phyloP scores from a whole-genome alignment of 2,113 vertebrate genomes.

The Aplodontia rufa region DNA sequence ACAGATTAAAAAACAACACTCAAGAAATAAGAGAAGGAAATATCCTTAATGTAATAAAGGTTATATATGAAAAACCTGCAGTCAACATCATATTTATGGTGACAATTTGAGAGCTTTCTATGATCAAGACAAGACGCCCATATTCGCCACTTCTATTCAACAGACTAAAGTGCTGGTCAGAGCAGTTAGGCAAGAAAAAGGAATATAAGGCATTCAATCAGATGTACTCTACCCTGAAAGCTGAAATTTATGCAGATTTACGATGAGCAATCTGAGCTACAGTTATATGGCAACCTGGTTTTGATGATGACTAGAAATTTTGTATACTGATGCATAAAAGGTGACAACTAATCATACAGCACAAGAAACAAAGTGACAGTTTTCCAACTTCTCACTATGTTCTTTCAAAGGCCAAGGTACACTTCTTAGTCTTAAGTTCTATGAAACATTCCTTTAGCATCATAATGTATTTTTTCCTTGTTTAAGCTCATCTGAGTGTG shows the following conservation, averaged over 20 bases:
- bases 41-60: background rate
- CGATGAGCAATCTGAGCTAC: background rate
- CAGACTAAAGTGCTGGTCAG: background rate
- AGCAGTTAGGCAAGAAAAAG: background rate
- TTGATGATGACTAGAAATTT: background rate
- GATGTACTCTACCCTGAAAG: background rate
- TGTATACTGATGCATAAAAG: background rate
- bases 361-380: background rate
- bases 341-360: background rate
- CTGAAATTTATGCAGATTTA: background rate
- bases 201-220: background rate
- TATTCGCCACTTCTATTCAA: background rate
- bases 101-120: background rate
- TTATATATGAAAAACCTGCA: background rate
- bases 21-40: background rate
- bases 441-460: background rate
- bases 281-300: background rate
- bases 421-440: background rate
- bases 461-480: background rate
- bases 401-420: background rate
- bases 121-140: background rate
- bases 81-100: background rate
- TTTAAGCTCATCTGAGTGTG: background rate
- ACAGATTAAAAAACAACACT: background rate
- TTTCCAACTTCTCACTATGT: background rate